Evolutionary conservation across 2,888 invertebrate genomes (phyloP), one percentile per base, ranked within the genome.

Genomic region (Penaeus monodon): DNA sequence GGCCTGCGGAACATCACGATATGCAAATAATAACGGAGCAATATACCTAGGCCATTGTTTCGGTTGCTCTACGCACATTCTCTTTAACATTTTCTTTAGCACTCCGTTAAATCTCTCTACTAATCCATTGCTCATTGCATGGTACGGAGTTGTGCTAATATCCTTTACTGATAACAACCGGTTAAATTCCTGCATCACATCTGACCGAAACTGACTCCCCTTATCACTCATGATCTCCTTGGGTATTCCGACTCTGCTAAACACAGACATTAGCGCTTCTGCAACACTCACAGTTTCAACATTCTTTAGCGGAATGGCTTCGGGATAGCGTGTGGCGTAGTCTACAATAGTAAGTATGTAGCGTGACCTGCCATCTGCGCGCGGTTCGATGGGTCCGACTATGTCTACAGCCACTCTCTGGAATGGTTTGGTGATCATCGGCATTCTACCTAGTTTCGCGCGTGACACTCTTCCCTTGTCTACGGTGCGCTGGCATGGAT

Each of bases 291-390:
- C 44, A 44, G 44, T 44, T 44, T 44, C 44, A 24, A 74, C 73
- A 7, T 44, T 44, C 24, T 63, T 44, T 22, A 83, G 29, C 7
- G 74, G 63, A 8, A 83, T 57, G 12, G 83, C 83, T 57, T 83
- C 73, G 17, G 74, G 73, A 49, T 49, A 83, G 10, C 73, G 63
- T 33, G 83, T 83, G 8, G 57, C 83, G 22, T 74, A 74, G 27
- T 78, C 78, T 27, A 74, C 64, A 22, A 83, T 33, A 17, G 81
- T 81, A 24, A 81, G 38, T 24, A 81, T 81, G n/a, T 65, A 81
- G 38, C 24, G 65, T 20, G 33, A 68, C 17, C 81, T 3, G 33
- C 2, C 38, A 20, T 63, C 22, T 27, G 66, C 38, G 65, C n/a
- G 64, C 63, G 81, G 81, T n/a, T 14, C 29, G 24, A 81, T 14